Conservation (phyloP, 2,888 invertebrate genomes). For the Drosophila merina region DNA sequence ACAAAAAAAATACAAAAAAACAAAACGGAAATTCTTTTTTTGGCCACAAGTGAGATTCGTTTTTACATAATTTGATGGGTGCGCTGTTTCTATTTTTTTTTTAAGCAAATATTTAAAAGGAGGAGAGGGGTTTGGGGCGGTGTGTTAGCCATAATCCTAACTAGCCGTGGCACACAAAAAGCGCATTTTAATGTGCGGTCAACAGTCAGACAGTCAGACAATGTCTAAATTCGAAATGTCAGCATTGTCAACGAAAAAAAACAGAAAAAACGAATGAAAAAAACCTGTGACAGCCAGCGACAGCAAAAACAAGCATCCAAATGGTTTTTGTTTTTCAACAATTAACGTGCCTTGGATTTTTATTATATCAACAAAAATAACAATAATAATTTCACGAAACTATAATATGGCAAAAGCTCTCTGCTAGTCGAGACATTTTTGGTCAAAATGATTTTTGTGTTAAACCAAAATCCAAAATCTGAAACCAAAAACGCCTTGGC, state of each 20-base stretch:
- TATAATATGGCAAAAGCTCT: conserved; percentile 54
- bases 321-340: conserved; percentile 49
- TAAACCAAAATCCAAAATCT: neutral
- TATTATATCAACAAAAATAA: conserved; percentile 55
- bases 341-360: conserved; percentile 44
- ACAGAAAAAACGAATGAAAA: conserved; percentile 34
- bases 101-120: neutral
- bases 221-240: conserved; percentile 76
- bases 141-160: conserved; percentile 27
- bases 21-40: conserved; percentile 64
- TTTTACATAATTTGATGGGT: conserved; percentile 61
- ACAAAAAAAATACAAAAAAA: neutral
- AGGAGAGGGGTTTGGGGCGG: neutral
- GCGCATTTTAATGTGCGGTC: conserved; percentile 73
- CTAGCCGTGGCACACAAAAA: conserved; percentile 68
- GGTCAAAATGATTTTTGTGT: conserved; percentile 44
- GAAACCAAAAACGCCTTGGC: conserved; percentile 19
- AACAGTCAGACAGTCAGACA: conserved; percentile 75
- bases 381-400: conserved; percentile 64
- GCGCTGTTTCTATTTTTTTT: neutral
- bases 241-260: conserved; percentile 67
- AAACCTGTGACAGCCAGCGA: conserved; percentile 25
- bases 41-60: conserved; percentile 13
- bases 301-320: conserved; percentile 7
- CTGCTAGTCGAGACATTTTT: conserved; percentile 24